Base-by-base conservation (phyloP, 2,888 invertebrate genomes). In the Rapana venosa region DNA sequence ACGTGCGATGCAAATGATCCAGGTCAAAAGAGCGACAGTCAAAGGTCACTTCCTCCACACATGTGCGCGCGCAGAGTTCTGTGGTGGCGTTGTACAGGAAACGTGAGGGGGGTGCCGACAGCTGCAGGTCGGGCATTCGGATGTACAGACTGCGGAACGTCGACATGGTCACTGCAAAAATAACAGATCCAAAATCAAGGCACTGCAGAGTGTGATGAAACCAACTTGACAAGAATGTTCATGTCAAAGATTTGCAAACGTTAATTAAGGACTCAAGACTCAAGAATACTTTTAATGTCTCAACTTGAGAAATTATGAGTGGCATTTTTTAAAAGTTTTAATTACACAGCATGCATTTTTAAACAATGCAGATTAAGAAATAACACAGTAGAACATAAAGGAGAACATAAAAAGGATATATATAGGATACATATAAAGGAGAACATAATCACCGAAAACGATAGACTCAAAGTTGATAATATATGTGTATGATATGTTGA, bases 1-100 rank as follows among this genome's bases (percentile, higher is more conserved):
- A 95, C 30, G 92, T 92, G 79, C 91, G 90, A 22, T 91, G 88
- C 58, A 91, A 88, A 92, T 94, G 95, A 92, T 95, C 95, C 79
- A 94, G 93, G 91, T 95, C 95, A 88, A 95, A 95, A 6, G 95
- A 95, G 90, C 94, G 94, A 91, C 95, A 95, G 87, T 95, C 94
- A 91, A 95, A 95, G n/a, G 91, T 91, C n/a, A 93, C 92, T 90
- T 90, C 94, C 87, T 91, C 92, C 17, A 92, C 93, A 88, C 94
- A 94, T 35, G 88, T 66, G 13, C 92, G 90, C 56, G 95, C 94
- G 90, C 95, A 95, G 22, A 61, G 90, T 70, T 94, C 95, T 0
- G 95, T 93, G 8, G 92, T 88, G 58, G 90, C 79, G 91, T 95
- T 95, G 56, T 90, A 88, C 11, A 95, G 35, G 20, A 93, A 91